Evolutionary conservation across 2,797 vertebrate genomes (phyloP).

Genomic region (Okamejei kenojei): DNA sequence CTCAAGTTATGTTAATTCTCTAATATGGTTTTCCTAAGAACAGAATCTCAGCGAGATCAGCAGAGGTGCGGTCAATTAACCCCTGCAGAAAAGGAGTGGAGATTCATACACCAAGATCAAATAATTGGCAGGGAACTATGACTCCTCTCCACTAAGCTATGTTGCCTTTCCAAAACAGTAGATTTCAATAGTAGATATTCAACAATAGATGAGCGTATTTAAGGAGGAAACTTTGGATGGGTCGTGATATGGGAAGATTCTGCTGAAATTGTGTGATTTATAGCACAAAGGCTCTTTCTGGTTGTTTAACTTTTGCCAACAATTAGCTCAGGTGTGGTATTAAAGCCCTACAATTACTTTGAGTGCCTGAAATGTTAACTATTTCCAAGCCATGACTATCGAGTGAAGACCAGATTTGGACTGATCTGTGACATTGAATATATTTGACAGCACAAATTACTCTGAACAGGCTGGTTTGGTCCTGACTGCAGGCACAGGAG

Average conservation of each 20-base stretch:
- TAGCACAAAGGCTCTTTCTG: background rate
- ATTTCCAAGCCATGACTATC: background rate
- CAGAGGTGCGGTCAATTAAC: background rate
- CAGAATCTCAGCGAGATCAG: background rate
- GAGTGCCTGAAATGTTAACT: background rate
- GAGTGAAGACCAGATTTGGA: background rate
- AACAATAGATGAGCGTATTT: background rate
- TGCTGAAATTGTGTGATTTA: background rate
- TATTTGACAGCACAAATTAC: background rate
- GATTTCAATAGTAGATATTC: background rate
- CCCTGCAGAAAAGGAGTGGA: background rate
- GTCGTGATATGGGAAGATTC: background rate
- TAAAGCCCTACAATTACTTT: background rate
- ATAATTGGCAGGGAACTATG: background rate
- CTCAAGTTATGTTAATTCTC: constrained; percentile 12
- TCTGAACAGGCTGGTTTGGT: background rate
- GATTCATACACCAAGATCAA: background rate
- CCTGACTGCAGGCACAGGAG: background rate
- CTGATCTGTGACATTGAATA: background rate
- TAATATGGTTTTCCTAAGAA: background rate
- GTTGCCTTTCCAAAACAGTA: background rate
- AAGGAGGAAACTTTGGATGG: background rate
- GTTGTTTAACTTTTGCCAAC: background rate
- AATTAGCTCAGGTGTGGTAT: background rate
- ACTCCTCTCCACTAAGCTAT: background rate